Evolutionary conservation across 1,140 invertebrate species (phyloP).

Genomic region (Drosophila gunungcola): DNA sequence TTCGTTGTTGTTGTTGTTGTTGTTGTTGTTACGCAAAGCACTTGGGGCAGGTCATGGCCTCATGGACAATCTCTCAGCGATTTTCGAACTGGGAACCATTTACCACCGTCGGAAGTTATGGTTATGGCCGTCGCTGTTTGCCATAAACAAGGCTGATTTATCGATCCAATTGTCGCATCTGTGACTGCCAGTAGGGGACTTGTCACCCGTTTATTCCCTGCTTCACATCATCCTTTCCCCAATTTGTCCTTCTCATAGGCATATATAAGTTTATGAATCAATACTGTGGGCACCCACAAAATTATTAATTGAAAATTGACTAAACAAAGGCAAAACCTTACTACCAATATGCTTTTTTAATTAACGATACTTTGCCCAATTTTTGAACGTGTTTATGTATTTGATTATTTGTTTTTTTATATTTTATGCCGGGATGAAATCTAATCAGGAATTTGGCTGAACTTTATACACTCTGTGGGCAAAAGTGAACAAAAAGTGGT

Average conservation of each 20-base stretch:
- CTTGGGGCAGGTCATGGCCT: constrained; percentile 64
- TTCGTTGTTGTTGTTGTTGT: constrained; percentile 55
- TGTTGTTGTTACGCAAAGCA: constrained; percentile 68
- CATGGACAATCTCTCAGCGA: constrained; percentile 1
- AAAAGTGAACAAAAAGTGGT: too few species aligned
- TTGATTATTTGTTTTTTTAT: too few species aligned
- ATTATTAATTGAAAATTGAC: too few species aligned
- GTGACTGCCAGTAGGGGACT: neutral
- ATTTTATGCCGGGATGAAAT: too few species aligned
- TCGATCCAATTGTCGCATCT: constrained; percentile 22
- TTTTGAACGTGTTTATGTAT: too few species aligned
- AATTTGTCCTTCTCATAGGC: neutral
- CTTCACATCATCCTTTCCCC: neutral
- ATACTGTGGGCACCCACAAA: neutral
- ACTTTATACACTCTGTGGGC: too few species aligned
- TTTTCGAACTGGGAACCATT: constrained; percentile 10
- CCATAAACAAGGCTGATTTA: constrained; percentile 39
- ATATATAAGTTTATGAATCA: neutral
- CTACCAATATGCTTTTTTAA: too few species aligned
- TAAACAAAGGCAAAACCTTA: too few species aligned
- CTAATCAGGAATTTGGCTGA: too few species aligned
- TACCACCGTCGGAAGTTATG: constrained; percentile 3
- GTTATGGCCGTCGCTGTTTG: constrained; percentile 8
- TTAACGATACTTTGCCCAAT: too few species aligned
- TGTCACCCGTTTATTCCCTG: neutral